phyloP scores from a whole-genome alignment of 2,113 vertebrate species.

The Falcunculus frontatus region DNA sequence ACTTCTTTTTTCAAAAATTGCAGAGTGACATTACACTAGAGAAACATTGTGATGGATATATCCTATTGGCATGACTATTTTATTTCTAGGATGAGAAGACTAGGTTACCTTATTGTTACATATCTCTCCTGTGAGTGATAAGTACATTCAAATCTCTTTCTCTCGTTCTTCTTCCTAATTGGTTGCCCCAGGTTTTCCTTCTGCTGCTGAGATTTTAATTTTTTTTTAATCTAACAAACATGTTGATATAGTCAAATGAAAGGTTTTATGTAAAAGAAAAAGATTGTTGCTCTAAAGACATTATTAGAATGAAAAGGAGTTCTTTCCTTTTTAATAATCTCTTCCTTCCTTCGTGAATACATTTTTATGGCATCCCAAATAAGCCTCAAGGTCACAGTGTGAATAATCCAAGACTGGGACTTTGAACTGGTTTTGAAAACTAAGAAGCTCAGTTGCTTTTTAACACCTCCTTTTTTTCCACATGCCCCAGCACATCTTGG shows the following conservation, averaged over 20 bases:
- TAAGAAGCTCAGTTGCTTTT: neutral
- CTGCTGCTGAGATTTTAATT: neutral
- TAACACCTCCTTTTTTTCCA: slow-evolving; percentile 16
- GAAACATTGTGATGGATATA: neutral
- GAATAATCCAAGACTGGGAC: neutral
- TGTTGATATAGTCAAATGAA: neutral
- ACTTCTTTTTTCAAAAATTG: neutral
- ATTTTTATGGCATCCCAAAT: neutral
- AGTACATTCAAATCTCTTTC: neutral
- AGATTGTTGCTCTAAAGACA: neutral
- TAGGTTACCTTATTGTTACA: neutral
- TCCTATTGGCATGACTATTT: neutral
- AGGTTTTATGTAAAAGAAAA: neutral
- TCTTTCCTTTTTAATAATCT: neutral
- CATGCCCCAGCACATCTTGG: slow-evolving; percentile 28
- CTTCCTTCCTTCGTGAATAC: slow-evolving; percentile 40
- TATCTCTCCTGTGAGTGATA: neutral
- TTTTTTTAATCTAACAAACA: neutral
- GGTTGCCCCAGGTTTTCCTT: neutral
- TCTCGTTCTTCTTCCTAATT: neutral
- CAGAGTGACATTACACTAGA: neutral
- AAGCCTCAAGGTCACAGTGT: slow-evolving; percentile 9
- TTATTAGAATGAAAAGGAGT: neutral
- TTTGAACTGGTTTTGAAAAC: slow-evolving; percentile 46
- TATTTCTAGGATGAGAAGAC: neutral